Percentiles rank a stretch among this genome's conserved stretches.
Conservation (phyloP, 1,140 invertebrate species). For the Tetramorium parvispinum region DNA sequence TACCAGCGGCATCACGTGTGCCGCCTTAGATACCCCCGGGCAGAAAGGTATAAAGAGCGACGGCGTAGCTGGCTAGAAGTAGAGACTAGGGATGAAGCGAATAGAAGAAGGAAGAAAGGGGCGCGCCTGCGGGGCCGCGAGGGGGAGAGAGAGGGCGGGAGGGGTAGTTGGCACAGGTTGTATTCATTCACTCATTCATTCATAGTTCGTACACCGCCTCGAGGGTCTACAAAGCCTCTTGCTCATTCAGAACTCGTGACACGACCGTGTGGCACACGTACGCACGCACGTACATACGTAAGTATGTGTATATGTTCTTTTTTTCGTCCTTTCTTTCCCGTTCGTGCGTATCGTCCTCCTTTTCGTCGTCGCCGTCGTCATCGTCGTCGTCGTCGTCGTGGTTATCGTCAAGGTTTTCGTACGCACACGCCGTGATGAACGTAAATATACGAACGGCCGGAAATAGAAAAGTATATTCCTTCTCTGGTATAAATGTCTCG, state of each 20-base stretch:
- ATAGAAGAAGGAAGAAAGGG: slow-evolving; percentile 53
- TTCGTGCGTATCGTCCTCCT: slow-evolving; percentile 50
- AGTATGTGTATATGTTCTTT: neutral
- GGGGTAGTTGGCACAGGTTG: slow-evolving; percentile 70
- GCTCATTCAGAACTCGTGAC: slow-evolving; percentile 75
- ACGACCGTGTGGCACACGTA: slow-evolving; percentile 51
- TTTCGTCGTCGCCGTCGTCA: slow-evolving; percentile 12
- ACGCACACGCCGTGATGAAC: slow-evolving; percentile 52
- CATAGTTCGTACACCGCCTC: slow-evolving; percentile 75
- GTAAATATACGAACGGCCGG: slow-evolving; percentile 59
- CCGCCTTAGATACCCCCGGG: neutral
- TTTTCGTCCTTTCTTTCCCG: slow-evolving; percentile 60
- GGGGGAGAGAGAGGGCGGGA: neutral
- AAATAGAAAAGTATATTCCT: slow-evolving; percentile 51
- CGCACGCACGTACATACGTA: slow-evolving; percentile 10
- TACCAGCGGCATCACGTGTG: neutral
- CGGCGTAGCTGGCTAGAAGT: neutral
- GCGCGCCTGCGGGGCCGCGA: slow-evolving; percentile 6
- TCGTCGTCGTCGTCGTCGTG: slow-evolving; percentile 64
- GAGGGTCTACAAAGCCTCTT: slow-evolving; percentile 73
- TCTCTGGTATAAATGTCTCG: slow-evolving; percentile 42
- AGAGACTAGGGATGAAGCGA: slow-evolving; percentile 62
- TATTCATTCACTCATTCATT: slow-evolving; percentile 77
- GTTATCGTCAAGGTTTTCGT: slow-evolving; percentile 62
- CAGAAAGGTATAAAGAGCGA: slow-evolving; percentile 17